phyloP scores from a whole-genome alignment of 2,113 vertebrate species.

The Tenebrosternarchus preto region DNA sequence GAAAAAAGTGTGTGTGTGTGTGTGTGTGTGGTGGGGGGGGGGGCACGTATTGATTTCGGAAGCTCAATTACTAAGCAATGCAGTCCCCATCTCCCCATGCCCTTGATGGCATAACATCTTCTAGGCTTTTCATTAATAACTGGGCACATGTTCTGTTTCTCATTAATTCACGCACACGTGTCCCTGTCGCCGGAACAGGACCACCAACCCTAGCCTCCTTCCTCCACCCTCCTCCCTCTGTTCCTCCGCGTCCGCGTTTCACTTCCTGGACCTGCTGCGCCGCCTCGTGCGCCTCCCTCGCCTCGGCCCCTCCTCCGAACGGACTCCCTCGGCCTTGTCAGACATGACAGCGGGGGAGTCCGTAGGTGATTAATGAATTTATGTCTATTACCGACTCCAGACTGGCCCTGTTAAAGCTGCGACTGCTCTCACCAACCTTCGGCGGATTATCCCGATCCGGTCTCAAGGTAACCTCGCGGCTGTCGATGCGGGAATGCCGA shows the following conservation, averaged over 20 bases:
- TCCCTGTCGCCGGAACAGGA: slow-evolving; percentile 36
- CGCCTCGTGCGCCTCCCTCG: slow-evolving; percentile 60
- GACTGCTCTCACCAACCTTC: slow-evolving; percentile 25
- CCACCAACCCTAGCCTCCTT: slow-evolving; percentile 43
- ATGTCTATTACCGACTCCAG: slow-evolving; percentile 52
- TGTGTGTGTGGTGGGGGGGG: not conserved
- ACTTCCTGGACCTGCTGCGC: slow-evolving; percentile 53
- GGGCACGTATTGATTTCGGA: slow-evolving; percentile 54
- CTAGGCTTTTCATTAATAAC: slow-evolving; percentile 58
- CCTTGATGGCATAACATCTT: slow-evolving; percentile 53
- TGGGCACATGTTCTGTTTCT: slow-evolving; percentile 53
- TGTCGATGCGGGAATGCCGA: slow-evolving; percentile 26
- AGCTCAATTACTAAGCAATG: slow-evolving; percentile 56
- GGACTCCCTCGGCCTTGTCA: slow-evolving; percentile 46
- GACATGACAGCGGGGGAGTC: slow-evolving; percentile 53
- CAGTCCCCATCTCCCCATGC: slow-evolving; percentile 43
- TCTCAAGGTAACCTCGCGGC: slow-evolving; percentile 32
- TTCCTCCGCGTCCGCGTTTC: slow-evolving; percentile 36
- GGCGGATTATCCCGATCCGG: slow-evolving; percentile 41
- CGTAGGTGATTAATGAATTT: slow-evolving; percentile 61
- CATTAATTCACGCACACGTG: slow-evolving; percentile 61
- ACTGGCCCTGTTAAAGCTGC: slow-evolving; percentile 49
- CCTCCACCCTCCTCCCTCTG: too few species aligned
- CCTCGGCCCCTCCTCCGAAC: slow-evolving; percentile 52
- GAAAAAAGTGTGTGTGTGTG: not conserved